A percentile compares a stretch with the other conserved stretches of the same genome.
Conservation (phyloP, 2,113 vertebrate genomes). For the Bostrychus sinensis region DNA sequence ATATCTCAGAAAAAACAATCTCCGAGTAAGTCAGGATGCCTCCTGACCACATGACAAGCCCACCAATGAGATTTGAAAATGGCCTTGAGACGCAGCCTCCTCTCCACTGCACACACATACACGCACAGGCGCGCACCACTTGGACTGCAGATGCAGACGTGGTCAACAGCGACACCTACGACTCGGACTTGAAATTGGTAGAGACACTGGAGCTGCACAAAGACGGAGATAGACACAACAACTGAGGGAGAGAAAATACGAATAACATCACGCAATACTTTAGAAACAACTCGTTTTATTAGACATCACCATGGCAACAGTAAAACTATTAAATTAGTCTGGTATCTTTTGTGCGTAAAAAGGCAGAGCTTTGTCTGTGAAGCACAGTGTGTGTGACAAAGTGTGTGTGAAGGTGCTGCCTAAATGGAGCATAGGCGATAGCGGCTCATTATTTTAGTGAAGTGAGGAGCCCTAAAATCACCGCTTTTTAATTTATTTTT, state of each 20-base stretch:
- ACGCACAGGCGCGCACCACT: conserved; percentile 49
- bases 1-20: conserved; percentile 99
- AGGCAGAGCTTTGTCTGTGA: background rate
- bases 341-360: background rate
- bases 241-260: conserved; percentile 6
- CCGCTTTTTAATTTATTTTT: background rate
- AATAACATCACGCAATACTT: background rate
- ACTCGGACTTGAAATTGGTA: conserved; percentile 85
- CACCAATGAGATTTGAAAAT: conserved; percentile 99
- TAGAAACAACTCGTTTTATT: background rate
- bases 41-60: conserved; percentile 97
- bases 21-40: conserved; percentile 95
- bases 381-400: background rate
- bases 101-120: conserved; percentile 81
- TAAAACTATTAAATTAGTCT: background rate
- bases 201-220: conserved; percentile 25
- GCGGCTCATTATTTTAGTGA: conserved; percentile 42
- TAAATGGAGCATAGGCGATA: conserved; percentile 32
- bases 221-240: conserved; percentile 24
- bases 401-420: conserved; percentile 11
- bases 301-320: background rate
- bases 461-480: conserved; percentile 1
- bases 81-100: conserved; percentile 94
- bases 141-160: conserved; percentile 79
- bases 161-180: conserved; percentile 96